Conservation (phyloP, 2,888 invertebrate genomes). For the Ectropis crepuscularia region DNA sequence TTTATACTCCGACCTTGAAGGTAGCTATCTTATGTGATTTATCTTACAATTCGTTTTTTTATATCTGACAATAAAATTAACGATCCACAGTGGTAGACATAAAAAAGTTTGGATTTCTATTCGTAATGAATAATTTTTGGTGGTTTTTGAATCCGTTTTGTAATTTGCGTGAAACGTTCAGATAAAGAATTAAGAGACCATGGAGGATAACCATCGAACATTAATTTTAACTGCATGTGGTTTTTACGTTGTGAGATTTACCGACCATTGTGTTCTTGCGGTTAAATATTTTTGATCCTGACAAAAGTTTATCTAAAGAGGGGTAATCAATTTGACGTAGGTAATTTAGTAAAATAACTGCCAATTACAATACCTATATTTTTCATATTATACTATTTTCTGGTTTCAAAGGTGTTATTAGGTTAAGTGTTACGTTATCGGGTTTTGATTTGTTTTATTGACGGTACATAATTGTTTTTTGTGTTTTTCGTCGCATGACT, state of each 20-base stretch:
- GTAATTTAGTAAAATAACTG: too few species aligned
- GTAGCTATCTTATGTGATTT: constrained; percentile 53
- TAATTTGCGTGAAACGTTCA: constrained; percentile 42
- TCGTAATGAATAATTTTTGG: constrained; percentile 44
- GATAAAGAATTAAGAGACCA: constrained; percentile 37
- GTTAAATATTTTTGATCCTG: constrained; percentile 15
- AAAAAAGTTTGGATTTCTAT: constrained; percentile 52
- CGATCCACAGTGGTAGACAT: constrained; percentile 51
- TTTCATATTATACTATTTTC: too few species aligned
- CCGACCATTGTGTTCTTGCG: constrained; percentile 36
- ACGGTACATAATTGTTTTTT: too few species aligned
- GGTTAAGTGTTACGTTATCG: too few species aligned
- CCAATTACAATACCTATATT: too few species aligned
- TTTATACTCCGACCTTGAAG: constrained; percentile 47
- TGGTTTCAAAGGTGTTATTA: too few species aligned
- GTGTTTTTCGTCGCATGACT: too few species aligned
- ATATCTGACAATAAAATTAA: constrained; percentile 60
- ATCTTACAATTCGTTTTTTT: constrained; percentile 58
- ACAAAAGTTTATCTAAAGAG: constrained; percentile 5
- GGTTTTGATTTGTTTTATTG: too few species aligned
- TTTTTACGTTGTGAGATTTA: constrained; percentile 40
- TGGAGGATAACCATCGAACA: constrained; percentile 39
- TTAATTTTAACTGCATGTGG: constrained; percentile 46
- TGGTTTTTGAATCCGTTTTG: constrained; percentile 42
- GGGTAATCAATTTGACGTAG: neutral